Evolutionary conservation across 2,888 invertebrate species (phyloP).

Genomic region (Trissolcus japonicus): DNA sequence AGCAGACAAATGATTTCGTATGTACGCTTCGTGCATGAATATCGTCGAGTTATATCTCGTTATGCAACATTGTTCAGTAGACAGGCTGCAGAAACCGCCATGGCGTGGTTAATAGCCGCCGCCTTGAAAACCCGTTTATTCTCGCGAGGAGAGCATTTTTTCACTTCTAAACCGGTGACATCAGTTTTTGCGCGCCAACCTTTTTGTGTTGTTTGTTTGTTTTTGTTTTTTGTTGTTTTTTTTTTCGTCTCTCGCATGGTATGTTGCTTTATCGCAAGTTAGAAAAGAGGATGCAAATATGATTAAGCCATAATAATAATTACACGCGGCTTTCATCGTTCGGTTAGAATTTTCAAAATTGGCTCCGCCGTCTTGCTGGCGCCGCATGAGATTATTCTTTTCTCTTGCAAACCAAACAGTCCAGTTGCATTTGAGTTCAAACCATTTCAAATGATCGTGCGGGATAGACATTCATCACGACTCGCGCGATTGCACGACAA

Average conservation of each 20-base stretch:
- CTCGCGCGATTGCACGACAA: slow-evolving; percentile 17
- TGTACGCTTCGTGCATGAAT: slow-evolving; percentile 47
- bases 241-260: neutral
- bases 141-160: slow-evolving; percentile 6
- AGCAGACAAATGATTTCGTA: slow-evolving; percentile 64
- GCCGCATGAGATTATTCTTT: no score
- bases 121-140: slow-evolving; percentile 45
- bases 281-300: slow-evolving; percentile 1
- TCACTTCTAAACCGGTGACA: no score
- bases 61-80: slow-evolving; percentile 47
- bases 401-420: no score
- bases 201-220: neutral
- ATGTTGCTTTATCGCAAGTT: slow-evolving; percentile 19
- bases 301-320: no score
- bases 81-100: slow-evolving; percentile 35
- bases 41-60: slow-evolving; percentile 48
- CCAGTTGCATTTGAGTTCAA: no score
- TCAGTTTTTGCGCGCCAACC: neutral
- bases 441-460: no score
- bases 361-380: no score
- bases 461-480: slow-evolving; percentile 6
- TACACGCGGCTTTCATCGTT: no score
- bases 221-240: no score
- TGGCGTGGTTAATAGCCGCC: slow-evolving; percentile 30
- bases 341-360: no score